Percentiles rank a stretch among this genome's conserved stretches.
Conservation (phyloP, 2,888 invertebrate species). For the Pocota personata region DNA sequence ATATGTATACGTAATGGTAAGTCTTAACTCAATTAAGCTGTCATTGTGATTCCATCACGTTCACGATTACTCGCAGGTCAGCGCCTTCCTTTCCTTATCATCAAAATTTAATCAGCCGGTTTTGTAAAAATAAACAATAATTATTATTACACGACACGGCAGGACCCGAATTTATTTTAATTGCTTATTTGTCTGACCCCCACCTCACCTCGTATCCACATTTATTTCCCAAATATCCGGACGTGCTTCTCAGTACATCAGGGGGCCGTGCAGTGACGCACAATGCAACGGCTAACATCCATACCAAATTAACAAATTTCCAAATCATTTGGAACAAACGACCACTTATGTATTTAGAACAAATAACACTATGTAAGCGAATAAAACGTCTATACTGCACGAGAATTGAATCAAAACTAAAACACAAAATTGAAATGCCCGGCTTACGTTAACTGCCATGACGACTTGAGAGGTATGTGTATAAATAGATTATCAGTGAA, state of each 20-base stretch:
- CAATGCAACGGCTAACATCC: constrained; percentile 23
- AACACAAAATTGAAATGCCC: constrained; percentile 1
- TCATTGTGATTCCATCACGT: neutral
- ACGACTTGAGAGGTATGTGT: constrained; percentile 18
- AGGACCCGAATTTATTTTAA: neutral
- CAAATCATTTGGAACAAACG: constrained; percentile 33
- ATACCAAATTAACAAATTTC: constrained; percentile 21
- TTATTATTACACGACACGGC: neutral
- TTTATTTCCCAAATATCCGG: constrained; percentile 60
- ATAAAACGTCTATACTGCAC: constrained; percentile 34
- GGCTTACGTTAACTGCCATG: constrained; percentile 33
- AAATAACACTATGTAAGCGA: neutral
- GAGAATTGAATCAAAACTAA: constrained; percentile 59
- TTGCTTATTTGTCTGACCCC: neutral
- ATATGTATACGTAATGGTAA: no score
- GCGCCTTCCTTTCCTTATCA: neutral
- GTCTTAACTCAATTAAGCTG: neutral
- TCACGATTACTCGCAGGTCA: neutral
- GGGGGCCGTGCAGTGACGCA: constrained; percentile 40
- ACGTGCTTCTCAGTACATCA: constrained; percentile 41
- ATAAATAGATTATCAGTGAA: constrained; percentile 55
- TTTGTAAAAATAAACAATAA: neutral
- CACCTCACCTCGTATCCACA: constrained; percentile 68
- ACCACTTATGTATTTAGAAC: constrained; percentile 7
- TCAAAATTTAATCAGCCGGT: neutral